A percentile compares a stretch with the other conserved stretches of the same genome.
Evolutionary conservation across 2,113 vertebrate species (phyloP).

Genomic region (Solea senegalensis): DNA sequence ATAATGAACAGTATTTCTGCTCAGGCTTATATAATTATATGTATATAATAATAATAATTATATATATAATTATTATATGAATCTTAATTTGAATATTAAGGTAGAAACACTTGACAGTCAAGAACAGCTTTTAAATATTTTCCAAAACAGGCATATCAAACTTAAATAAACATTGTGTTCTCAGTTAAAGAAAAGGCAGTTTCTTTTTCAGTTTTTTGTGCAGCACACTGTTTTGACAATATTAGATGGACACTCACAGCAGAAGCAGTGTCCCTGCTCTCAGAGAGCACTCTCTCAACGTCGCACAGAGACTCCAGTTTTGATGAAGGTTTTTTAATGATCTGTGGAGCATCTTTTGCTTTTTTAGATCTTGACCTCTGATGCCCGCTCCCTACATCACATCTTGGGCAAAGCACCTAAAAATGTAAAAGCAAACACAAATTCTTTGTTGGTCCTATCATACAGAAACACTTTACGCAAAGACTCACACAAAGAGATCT

Average conservation of each 20-base stretch:
- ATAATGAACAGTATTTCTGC: no score
- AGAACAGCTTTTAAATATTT: no score
- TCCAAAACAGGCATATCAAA: no score
- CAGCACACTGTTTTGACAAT: no score
- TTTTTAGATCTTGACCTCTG: conserved; percentile 90
- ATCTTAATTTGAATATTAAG: no score
- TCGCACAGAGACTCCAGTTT: conserved; percentile 89
- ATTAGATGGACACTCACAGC: conserved; percentile 82
- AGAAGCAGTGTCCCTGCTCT: conserved; percentile 90
- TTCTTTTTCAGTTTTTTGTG: no score
- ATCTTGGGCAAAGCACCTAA: conserved; percentile 93
- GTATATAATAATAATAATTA: no score
- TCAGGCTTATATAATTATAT: no score
- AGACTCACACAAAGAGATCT: neutral
- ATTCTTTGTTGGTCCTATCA: neutral
- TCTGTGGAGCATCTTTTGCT: conserved; percentile 84
- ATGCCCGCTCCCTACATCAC: conserved; percentile 83
- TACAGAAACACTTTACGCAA: neutral
- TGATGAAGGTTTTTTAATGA: conserved; percentile 80
- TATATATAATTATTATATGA: no score
- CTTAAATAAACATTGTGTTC: no score
- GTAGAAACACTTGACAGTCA: no score
- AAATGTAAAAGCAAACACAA: conserved; percentile 16
- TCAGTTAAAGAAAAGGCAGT: no score
- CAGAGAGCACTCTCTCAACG: conserved; percentile 87